phyloP scores from a whole-genome alignment of 2,888 invertebrate genomes.

The Ichneumon xanthorius region DNA sequence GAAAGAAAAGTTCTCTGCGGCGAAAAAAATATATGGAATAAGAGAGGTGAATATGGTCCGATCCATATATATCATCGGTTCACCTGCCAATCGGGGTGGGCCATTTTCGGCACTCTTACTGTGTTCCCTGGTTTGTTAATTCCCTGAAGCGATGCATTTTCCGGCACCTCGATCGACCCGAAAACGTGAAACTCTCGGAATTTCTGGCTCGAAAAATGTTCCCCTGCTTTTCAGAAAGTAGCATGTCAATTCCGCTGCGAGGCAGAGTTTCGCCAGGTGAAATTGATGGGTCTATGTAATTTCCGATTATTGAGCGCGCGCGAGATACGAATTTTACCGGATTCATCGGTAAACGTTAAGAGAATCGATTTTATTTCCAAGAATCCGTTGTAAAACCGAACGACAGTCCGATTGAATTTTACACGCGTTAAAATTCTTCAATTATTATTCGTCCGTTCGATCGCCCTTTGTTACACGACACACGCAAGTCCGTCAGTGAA shows the following conservation, averaged over 20 bases:
- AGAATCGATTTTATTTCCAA: not conserved
- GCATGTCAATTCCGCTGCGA: not conserved
- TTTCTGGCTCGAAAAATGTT: not conserved
- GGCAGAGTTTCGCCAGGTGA: not conserved
- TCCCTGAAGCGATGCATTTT: not conserved
- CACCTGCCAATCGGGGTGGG: too few species aligned
- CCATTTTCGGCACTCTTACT: too few species aligned
- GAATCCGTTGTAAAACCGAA: not conserved
- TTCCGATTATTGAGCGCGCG: not conserved
- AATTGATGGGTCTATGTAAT: not conserved
- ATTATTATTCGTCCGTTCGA: not conserved
- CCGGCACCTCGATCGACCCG: not conserved
- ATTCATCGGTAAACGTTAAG: not conserved
- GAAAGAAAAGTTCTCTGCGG: not conserved
- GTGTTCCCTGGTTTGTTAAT: not conserved
- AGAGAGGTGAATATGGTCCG: too few species aligned
- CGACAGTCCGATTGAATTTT: not conserved
- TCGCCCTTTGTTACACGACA: not conserved
- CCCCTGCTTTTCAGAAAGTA: not conserved
- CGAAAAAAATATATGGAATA: not conserved
- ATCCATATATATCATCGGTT: too few species aligned
- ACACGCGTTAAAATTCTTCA: constrained; percentile 20
- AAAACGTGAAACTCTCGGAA: not conserved
- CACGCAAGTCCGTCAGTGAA: constrained; percentile 32
- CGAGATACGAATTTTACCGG: not conserved